Evolutionary conservation across 1,140 invertebrate genomes (phyloP).

Genomic region (Halictus rubicundus): DNA sequence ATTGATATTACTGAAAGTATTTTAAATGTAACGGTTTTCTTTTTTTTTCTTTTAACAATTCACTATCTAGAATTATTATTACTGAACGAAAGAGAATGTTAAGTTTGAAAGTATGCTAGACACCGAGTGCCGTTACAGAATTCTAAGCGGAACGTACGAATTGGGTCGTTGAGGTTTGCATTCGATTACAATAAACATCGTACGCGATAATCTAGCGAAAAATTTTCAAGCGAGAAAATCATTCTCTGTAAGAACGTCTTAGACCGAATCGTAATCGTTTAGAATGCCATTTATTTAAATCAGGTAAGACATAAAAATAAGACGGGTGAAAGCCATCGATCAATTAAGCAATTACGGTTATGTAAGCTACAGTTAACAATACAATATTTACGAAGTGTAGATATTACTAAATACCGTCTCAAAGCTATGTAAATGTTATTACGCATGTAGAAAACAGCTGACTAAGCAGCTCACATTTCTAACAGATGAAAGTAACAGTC

Average conservation of each 20-base stretch:
- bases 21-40: neutral
- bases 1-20: neutral
- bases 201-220: neutral
- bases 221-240: neutral
- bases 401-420: conserved; percentile 11
- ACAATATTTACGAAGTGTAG: conserved; percentile 26
- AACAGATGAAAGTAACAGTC: conserved; percentile 2
- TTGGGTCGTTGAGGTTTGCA: neutral
- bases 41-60: neutral
- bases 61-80: neutral
- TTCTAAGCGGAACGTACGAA: neutral
- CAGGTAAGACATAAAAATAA: neutral
- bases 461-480: conserved; percentile 10
- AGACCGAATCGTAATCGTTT: neutral
- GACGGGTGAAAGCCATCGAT: conserved; percentile 19
- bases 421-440: neutral
- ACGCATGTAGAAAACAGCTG: neutral
- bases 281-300: conserved; percentile 38
- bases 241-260: neutral
- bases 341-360: neutral
- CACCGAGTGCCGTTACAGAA: neutral
- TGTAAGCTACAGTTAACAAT: conserved; percentile 9
- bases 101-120: neutral
- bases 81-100: neutral
- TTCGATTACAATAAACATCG: conserved; percentile 6